A percentile compares a stretch with the other conserved stretches of the same genome.
Conservation (phyloP, 2,113 vertebrate genomes). For the Tachysurus fulvidraco region DNA sequence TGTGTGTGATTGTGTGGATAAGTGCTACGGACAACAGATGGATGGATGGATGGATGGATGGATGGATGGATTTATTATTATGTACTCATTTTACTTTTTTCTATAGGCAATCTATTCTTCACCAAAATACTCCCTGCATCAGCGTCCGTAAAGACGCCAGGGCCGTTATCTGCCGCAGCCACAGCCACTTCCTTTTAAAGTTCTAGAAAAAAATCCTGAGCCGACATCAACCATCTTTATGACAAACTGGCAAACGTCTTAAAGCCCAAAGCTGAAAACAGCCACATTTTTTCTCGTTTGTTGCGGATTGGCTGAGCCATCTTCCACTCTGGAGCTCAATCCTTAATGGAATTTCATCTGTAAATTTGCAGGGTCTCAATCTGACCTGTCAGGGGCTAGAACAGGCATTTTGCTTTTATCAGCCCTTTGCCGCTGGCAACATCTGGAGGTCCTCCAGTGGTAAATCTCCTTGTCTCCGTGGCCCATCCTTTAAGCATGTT, state of each 20-base stretch:
- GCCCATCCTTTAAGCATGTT: constrained; percentile 63
- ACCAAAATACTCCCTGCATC: neutral
- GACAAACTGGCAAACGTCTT: neutral
- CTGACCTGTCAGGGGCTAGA: constrained; percentile 68
- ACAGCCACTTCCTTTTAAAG: neutral
- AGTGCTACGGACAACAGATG: too few species aligned
- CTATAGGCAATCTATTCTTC: neutral
- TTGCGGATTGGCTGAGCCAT: neutral
- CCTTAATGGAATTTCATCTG: constrained; percentile 62
- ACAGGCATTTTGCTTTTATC: constrained; percentile 70
- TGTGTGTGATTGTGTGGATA: too few species aligned
- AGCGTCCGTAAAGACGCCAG: neutral
- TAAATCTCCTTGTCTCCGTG: constrained; percentile 70
- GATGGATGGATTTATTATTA: neutral
- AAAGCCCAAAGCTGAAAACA: neutral
- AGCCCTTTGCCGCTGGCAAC: constrained; percentile 64
- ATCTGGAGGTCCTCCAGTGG: constrained; percentile 75
- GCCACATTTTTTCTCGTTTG: neutral
- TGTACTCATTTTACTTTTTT: neutral
- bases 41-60: too few species aligned
- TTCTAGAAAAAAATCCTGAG: neutral
- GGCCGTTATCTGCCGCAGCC: too few species aligned
- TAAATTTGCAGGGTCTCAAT: constrained; percentile 72
- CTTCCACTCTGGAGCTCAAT: constrained; percentile 62
- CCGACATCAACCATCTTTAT: neutral